Base-by-base conservation (phyloP, 2,113 vertebrate species). In the Petrocephalus microphthalmus region DNA sequence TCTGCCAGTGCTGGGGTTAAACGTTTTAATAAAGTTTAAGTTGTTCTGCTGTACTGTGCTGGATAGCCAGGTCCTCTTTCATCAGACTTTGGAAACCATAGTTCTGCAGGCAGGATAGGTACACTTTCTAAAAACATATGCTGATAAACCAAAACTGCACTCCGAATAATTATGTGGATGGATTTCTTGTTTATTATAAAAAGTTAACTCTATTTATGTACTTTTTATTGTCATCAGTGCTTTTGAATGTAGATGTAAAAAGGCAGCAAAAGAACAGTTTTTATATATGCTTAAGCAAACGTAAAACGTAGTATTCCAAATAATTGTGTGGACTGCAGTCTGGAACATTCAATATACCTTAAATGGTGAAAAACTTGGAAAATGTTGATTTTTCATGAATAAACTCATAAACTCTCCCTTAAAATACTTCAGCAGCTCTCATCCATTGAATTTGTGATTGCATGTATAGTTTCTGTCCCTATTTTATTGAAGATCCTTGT, bases 71-170 rank as follows among this genome's bases (percentile, higher is more conserved):
- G n/a, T 54, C 25, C 25, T 29, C 47, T 7, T 20, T 15, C 57
- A 49, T 25, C 8, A 89, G 0, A 33, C 71, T 11, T 47, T 89
- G 93, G 93, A 92, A 90, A 90, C 0, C n/a, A n/a, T n/a, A n/a
- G n/a, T n/a, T n/a, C n/a, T n/a, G n/a, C n/a, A n/a, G 60, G 91
- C 83, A 92, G 47, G 15, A 84, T 42, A 22, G 3, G 20, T 51
- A 49, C 5, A 49, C 33, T 15, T 7, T 49, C 11, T 78, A 78
- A 13, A 78, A 42, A 42, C 67, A 25, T 42, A 78, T 17, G 11
- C 25, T 10, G 57, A 25, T 64, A 25, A 64, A 64, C 22, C 19
- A n/a, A 25, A 54, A 25, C 57, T 25, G 8, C 7, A 64, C 8
- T 64, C 7, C 57, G n/a, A 64, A 60, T 8, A 22, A 60, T 60